Evolutionary conservation across 2,888 invertebrate species (phyloP), one percentile per base, ranked within the genome.

Genomic region (Oxyteleia sp.): DNA sequence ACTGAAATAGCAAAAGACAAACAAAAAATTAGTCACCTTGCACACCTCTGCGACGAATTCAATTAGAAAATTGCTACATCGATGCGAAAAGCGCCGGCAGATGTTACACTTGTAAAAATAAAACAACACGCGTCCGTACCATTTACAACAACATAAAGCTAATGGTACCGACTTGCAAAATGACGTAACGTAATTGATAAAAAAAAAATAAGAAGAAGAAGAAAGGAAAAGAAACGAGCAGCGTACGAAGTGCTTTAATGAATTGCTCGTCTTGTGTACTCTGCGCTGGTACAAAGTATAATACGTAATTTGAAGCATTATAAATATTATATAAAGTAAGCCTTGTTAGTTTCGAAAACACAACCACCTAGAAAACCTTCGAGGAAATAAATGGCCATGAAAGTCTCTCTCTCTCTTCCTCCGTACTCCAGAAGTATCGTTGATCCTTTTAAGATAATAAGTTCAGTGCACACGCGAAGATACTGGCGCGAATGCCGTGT

Each of bases 1-100:
- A 98, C 98, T 98, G 95, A 84, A 97, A 97, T 29, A 55, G 29
- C 68, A 83, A 53, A 49, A 66, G 26, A 68, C 3, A 16, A 15
- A 63, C n/a, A n/a, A 63, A 49, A 53, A 47, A 51, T 76, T 68
- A 68, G 61, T 69, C n/a, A 26, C 13, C 41, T 63, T 10, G 26
- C 35, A 11, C 13, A 2, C 43, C 29, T 61, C 29, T 45, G 35
- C n/a, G 18, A 20, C 29, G 29, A 41, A 49, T 71, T 72, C 57
- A 72, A 79, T 71, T 79, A 66, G 51, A 72, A 66, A 80, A 57
- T 45, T 64, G 69, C 61, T 16, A 35, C 11, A 47, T 53, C 69
- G 29, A 68, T 55, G 63, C 4, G 51, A 26, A 55, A 53, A 43
- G 49, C 7, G 23, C 29, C 26, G 32, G 45, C 45, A 63, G 49